phyloP scores from a whole-genome alignment of 1,140 invertebrate species.

The Dendroctonus valens region DNA sequence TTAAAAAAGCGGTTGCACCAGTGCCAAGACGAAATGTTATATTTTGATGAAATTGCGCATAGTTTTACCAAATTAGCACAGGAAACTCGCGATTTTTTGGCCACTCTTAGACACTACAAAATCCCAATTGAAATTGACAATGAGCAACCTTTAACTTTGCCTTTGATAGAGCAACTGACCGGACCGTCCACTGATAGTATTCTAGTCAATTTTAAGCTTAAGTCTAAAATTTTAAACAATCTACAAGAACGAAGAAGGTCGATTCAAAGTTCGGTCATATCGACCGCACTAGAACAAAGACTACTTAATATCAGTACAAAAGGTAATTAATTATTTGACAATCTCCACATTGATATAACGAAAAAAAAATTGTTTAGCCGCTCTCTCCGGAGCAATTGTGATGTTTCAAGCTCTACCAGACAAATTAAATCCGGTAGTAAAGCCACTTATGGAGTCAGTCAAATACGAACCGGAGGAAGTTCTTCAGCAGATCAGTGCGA shows the following conservation, averaged over 20 bases:
- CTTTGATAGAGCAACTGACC: conserved; percentile 64
- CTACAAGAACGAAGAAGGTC: conserved; percentile 76
- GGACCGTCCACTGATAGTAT: conserved; percentile 54
- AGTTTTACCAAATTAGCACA: conserved; percentile 83
- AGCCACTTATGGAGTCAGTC: conserved; percentile 94
- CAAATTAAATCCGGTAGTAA: conserved; percentile 88
- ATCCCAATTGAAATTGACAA: conserved; percentile 49
- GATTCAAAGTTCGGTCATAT: conserved; percentile 61
- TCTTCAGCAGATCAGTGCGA: conserved; percentile 75
- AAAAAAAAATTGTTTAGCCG: conserved; percentile 57
- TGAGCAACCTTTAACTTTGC: conserved; percentile 61
- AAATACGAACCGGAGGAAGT: conserved; percentile 83
- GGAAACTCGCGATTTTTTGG: conserved; percentile 81
- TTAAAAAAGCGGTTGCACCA: conserved; percentile 57
- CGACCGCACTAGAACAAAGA: conserved; percentile 62
- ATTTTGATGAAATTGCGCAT: conserved; percentile 91
- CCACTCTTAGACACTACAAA: conserved; percentile 84
- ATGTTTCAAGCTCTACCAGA: conserved; percentile 76
- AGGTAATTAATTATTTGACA: conserved; percentile 25
- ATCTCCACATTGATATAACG: no score
- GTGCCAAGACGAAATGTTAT: conserved; percentile 81
- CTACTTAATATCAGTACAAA: conserved; percentile 56
- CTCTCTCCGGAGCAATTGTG: conserved; percentile 79
- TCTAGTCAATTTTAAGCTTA: conserved; percentile 58
- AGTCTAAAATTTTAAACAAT: conserved; percentile 67